phyloP scores from a whole-genome alignment of 2,888 invertebrate genomes.

The Eurytoma californica region DNA sequence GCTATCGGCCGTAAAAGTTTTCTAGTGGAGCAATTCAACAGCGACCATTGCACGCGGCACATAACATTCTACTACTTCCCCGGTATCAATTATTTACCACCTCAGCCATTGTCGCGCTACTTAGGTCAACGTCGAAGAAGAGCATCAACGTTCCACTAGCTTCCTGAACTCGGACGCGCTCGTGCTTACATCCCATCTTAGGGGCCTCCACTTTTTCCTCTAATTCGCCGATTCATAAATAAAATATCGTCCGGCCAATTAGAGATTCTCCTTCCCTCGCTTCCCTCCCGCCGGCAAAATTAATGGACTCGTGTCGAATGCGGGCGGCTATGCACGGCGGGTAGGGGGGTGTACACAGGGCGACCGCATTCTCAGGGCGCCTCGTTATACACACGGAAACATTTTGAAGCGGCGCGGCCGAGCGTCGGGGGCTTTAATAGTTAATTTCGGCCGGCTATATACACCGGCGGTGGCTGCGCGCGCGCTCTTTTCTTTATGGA shows the following conservation, averaged over 20 bases:
- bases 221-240: conserved; percentile 63
- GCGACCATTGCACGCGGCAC: no score
- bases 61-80: no score
- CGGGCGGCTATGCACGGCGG: background rate
- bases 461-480: background rate
- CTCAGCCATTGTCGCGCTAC: background rate
- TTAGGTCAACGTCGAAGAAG: no score
- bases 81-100: background rate
- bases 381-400: conserved; percentile 26
- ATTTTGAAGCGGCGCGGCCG: conserved; percentile 59
- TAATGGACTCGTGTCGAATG: conserved; percentile 38
- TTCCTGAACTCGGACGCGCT: no score
- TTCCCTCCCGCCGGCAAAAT: conserved; percentile 17
- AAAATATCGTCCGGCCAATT: conserved; percentile 69
- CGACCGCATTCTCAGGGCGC: conserved; percentile 21
- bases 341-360: background rate
- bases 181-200: background rate
- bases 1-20: no score
- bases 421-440: conserved; percentile 58
- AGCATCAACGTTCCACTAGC: no score
- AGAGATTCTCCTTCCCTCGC: conserved; percentile 44
- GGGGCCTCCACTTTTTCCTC: conserved; percentile 10
- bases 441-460: conserved; percentile 52
- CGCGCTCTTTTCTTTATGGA: conserved; percentile 45
- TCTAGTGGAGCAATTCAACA: no score